Evolutionary conservation across 2,113 vertebrate species (phyloP), one percentile per base, ranked within the genome.

Genomic region (Oxyura jamaicensis): DNA sequence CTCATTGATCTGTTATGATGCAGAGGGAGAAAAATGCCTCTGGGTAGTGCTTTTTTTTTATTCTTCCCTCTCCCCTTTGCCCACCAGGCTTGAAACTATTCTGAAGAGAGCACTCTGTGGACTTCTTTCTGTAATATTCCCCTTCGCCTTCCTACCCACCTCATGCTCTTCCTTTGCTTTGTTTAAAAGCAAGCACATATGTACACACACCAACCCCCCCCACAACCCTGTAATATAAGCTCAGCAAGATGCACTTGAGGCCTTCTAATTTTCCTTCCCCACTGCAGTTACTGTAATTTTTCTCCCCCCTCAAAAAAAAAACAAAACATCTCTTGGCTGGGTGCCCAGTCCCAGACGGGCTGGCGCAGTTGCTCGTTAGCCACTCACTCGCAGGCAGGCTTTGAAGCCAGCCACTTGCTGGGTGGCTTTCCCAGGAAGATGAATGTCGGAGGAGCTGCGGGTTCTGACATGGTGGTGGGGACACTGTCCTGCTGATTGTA

Each of bases 181-280:
- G 17, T 72, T 88, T 73, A 12, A 60, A 55, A 60, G 58, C 44
- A 76, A 76, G 39, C 63, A 31, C 8, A 46, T 56, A 66, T 12
- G 3, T 46, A 25, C 6, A 1, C 14, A 25, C 19, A 19, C 6
- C 7, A 65, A 31, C 56, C 4, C 29, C 8, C 25, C 19, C 4
- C 11, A 8, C 42, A 58, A 41, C 7, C 41, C 20, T 81, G n/a
- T 88, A 68, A 35, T 67, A 88, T 68, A 83, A 68, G 60, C n/a
- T 75, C 75, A 68, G 60, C 56, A 68, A 78, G 86, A 92, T 77
- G 35, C 44, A 42, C 42, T 31, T 62, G 25, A 15, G 19, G 33
- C n/a, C 25, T 92, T 88, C 52, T 78, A 66, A 63, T 90, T 90
- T 86, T 85, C 46, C 17, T 80, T 62, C 44, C 44, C 28, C 50